A percentile compares a stretch with the other conserved stretches of the same genome.
Conservation (phyloP, 2,888 invertebrate genomes). For the Lepidochrysops patricia region DNA sequence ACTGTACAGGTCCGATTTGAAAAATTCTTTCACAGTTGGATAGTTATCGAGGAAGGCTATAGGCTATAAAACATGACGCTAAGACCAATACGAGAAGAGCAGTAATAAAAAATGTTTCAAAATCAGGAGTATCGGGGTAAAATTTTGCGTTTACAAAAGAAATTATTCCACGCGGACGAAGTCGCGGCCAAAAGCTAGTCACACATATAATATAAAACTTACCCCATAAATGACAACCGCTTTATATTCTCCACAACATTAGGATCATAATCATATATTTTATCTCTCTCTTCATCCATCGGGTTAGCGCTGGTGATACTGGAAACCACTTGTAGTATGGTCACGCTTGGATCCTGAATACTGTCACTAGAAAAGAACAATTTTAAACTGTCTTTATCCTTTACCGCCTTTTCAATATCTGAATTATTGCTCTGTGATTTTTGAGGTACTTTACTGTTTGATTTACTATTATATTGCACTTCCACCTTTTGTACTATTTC, state of each 20-base stretch:
- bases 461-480: conserved; percentile 23
- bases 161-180: no score
- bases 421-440: conserved; percentile 36
- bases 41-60: no score
- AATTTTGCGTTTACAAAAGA: no score
- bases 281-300: conserved; percentile 22
- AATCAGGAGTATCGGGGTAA: no score
- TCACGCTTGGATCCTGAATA: conserved; percentile 12
- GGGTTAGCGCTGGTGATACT: conserved; percentile 25
- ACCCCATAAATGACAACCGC: conserved; percentile 59
- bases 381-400: conserved; percentile 8
- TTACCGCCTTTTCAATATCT: background rate
- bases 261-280: conserved; percentile 32
- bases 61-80: no score
- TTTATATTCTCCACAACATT: conserved; percentile 51
- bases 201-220: conserved; percentile 27
- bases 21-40: no score
- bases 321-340: conserved; percentile 16
- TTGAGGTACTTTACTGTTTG: conserved; percentile 21
- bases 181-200: no score
- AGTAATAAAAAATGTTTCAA: no score
- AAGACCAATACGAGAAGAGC: no score
- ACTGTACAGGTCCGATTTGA: no score
- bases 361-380: conserved; percentile 14
- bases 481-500: conserved; percentile 15